phyloP scores from a whole-genome alignment of 2,113 vertebrate genomes.

The Casuarius casuarius region DNA sequence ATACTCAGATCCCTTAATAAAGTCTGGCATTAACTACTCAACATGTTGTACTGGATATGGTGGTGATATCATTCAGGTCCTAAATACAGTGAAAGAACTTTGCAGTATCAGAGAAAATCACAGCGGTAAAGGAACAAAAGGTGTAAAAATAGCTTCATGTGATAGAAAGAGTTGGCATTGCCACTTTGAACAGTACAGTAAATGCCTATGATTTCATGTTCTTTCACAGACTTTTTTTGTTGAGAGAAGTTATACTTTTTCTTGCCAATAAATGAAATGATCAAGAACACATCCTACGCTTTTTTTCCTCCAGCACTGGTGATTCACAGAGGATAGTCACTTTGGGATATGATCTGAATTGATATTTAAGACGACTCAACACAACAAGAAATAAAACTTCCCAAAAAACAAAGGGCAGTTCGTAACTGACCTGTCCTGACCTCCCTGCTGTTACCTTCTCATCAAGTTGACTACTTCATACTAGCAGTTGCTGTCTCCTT shows the following conservation, averaged over 20 bases:
- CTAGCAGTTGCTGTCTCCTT: neutral
- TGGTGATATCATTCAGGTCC: neutral
- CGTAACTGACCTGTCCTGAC: constrained; percentile 19
- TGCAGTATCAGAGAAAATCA: neutral
- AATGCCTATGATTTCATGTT: neutral
- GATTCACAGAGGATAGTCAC: neutral
- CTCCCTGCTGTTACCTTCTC: neutral
- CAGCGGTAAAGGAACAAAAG: neutral
- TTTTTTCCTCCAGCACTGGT: neutral
- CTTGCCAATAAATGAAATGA: neutral
- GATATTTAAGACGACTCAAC: neutral
- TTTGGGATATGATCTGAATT: neutral
- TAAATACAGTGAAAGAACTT: neutral
- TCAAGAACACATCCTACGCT: neutral
- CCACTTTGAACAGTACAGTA: neutral
- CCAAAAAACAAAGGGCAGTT: neutral
- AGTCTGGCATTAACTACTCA: neutral
- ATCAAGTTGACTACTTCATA: neutral
- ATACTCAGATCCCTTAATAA: neutral
- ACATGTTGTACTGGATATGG: neutral
- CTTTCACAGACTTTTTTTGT: neutral
- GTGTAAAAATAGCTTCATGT: neutral
- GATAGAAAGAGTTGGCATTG: neutral
- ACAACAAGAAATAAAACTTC: neutral
- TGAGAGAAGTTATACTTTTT: neutral